A percentile compares a stretch with the other conserved stretches of the same genome.
Evolutionary conservation across 2,113 vertebrate species (phyloP).

Genomic region (Quiscalus mexicanus): DNA sequence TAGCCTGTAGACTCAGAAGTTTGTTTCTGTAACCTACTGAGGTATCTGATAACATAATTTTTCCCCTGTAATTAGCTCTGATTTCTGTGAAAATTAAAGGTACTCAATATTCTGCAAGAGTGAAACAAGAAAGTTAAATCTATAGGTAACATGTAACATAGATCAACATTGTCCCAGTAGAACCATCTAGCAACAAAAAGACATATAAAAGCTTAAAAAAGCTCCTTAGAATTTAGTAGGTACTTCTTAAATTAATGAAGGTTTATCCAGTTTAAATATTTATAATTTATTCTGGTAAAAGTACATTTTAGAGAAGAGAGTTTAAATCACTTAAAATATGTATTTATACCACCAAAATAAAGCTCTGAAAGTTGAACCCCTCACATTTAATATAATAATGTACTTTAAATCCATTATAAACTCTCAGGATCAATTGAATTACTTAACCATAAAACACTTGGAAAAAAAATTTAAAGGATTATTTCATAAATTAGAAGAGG

Average conservation of each 20-base stretch:
- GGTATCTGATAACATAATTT: neutral
- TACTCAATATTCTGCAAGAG: neutral
- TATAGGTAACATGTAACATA: neutral
- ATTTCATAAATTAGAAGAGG: neutral
- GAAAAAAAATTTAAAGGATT: neutral
- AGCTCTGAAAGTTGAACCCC: neutral
- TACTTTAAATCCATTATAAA: neutral
- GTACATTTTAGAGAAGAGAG: neutral
- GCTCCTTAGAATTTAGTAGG: neutral
- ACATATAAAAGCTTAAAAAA: neutral
- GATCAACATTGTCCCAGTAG: neutral
- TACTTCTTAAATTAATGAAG: neutral
- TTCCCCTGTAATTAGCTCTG: neutral
- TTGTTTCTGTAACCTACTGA: neutral
- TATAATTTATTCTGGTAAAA: neutral
- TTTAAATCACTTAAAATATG: neutral
- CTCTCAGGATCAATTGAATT: neutral
- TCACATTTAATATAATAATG: neutral
- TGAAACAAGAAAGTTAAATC: neutral
- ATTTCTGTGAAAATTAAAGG: neutral
- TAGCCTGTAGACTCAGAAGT: neutral
- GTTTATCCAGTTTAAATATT: neutral
- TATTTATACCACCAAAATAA: neutral
- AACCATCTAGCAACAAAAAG: neutral
- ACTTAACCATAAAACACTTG: neutral